Base-by-base conservation (phyloP, 2,113 vertebrate genomes). In the Holacanthus passer region DNA sequence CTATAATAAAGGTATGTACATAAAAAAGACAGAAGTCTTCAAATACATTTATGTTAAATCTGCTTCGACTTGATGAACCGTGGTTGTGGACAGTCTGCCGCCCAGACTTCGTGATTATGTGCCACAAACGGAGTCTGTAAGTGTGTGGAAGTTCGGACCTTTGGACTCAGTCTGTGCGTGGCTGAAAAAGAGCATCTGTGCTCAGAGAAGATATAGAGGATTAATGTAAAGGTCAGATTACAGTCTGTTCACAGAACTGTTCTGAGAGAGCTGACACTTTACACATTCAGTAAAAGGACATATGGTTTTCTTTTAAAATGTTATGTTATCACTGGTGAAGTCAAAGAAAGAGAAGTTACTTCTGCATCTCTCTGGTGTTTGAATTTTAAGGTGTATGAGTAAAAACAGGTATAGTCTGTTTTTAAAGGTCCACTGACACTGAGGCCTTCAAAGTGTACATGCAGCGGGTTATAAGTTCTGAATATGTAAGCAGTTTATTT, bases 111-210 rank as follows among this genome's bases (percentile, higher is more conserved):
- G 48, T 2, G 17, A 52, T n/a, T 50, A 3, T 3, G 41, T 41
- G 29, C 48, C 50, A 56, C 39, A 56, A 27, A 64, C 7, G 3
- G n/a, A 56, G 78, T 27, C 24, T 71, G 77, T 13, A 2, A 43
- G 45, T 24, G 67, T 71, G 56, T 24, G 56, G 32, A 43, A 20
- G 48, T 31, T 35, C 2, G 13, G 52, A 59, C 32, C 52, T 52
- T 66, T 73, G 50, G 50, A 73, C 59, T n/a, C 24, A 52, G 70
- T 2, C 43, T 32, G 45, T 48, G 37, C 39, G 62, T n/a, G 71
- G 24, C 43, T 81, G 45, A 35, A 69, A 75, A 76, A 76, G 65
- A 76, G 58, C 66, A 67, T 77, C 67, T 77, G 73, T 67, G 60
- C 81, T 72, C 20, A 29, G n/a, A 13, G 52, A 72, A 14, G 24